Base-by-base conservation (phyloP, 2,888 invertebrate species). In the Sphaerophoria taeniata region DNA sequence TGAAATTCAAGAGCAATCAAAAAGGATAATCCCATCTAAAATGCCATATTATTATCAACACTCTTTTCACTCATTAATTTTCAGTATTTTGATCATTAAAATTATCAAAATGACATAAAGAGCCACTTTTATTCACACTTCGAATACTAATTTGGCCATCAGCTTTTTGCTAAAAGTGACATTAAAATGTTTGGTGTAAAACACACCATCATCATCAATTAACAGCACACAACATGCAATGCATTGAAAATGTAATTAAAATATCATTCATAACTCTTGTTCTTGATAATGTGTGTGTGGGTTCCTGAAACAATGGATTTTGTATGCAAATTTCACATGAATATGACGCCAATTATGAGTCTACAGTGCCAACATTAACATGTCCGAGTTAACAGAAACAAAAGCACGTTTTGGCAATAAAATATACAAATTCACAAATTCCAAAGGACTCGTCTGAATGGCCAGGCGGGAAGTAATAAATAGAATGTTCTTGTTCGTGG, bases 401-500 rank as follows among this genome's bases (percentile, higher is more conserved):
- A 67, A 67, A 61, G 31, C 82, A 85, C 85, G 85, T 85, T 65
- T 67, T 56, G 36, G 55, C 69, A 77, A 85, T 85, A 85, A 85
- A 85, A 81, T 58, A 24, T 45, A 36, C 43, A 60, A 85, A 85
- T 72, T 85, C 67, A 36, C 43, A 60, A 85, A 85, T 72, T 85
- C 67, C 51, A 60, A 61, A 81, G 73, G 76, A 81, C 76, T 70
- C 9, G 7, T 39, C 7, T 39, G 39, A 39, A 65, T 49, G 53
- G 36, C 55, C 86, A 63, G 63, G 76, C 88, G 88, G 90, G 90
- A 91, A 90, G 89, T 89, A 89, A 89, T 91, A 91, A 24, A 91
- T 91, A 90, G 91, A 90, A 89, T 89, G 91, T 91, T 90, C 90
- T 90, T 91, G 90, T 90, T 6, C 24, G 24, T 24, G 1, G 1